Conservation (phyloP, 1,140 invertebrate genomes). For the Leptonema lineaticorne region DNA sequence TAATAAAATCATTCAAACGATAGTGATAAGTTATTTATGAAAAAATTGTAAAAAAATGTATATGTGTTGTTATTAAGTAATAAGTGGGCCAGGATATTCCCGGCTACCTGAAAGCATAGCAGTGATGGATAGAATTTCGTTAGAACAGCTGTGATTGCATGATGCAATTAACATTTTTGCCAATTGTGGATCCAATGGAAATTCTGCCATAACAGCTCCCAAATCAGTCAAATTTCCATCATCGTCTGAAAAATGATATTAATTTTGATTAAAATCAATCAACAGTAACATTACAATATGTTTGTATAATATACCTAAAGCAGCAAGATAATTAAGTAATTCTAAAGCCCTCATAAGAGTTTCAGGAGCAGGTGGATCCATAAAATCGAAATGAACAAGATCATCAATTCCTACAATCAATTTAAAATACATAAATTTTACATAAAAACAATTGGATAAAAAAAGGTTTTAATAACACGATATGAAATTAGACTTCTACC, state of each 20-base stretch:
- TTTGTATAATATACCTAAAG: conserved; percentile 58
- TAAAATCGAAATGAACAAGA: conserved; percentile 99
- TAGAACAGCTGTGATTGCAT: conserved; percentile 97
- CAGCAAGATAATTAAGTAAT: conserved; percentile 95
- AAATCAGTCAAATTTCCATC: conserved; percentile 94
- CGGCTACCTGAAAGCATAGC: conserved; percentile 94
- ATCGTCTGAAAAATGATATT: conserved; percentile 67
- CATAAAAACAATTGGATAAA: too few relatives aligned
- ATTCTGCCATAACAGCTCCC: conserved; percentile 99
- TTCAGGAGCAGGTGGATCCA: conserved; percentile 99
- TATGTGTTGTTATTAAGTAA: not conserved
- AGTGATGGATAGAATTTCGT: conserved; percentile 98
- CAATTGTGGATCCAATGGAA: conserved; percentile 97
- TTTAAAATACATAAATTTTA: conserved; percentile 22
- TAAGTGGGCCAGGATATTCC: conserved; percentile 21
- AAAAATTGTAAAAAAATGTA: not conserved
- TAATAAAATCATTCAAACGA: too few relatives aligned
- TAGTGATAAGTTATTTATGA: too few relatives aligned
- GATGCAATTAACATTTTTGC: conserved; percentile 99
- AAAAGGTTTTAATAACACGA: too few relatives aligned
- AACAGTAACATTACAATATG: not conserved
- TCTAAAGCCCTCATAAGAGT: conserved; percentile 99
- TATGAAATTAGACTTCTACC: too few relatives aligned
- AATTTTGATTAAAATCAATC: not conserved
- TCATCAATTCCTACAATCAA: conserved; percentile 81